Conservation (phyloP, 2,888 invertebrate genomes). For the Peribatodes rhomboidaria region DNA sequence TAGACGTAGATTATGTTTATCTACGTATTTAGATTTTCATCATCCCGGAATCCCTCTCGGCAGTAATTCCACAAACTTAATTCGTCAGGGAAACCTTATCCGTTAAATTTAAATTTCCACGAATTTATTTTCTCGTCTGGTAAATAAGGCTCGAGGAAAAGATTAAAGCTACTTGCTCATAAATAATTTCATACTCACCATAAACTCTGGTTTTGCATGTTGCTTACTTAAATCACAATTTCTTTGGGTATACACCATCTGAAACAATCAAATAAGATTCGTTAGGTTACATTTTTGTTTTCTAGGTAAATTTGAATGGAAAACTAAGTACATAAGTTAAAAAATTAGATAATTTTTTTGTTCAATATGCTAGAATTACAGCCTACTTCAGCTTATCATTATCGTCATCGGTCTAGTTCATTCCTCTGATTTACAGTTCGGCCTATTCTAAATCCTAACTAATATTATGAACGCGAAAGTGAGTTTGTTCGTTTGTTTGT, state of each 20-base stretch:
- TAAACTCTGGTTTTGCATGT: constrained; percentile 70
- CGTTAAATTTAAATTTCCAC: background rate
- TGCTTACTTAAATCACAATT: constrained; percentile 53
- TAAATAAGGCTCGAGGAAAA: background rate
- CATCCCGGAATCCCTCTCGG: background rate
- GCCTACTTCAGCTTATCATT: too few species aligned
- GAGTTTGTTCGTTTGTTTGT: too few species aligned
- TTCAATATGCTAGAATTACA: too few species aligned
- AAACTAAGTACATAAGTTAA: background rate
- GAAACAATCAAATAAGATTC: constrained; percentile 54
- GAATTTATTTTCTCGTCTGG: constrained; percentile 8
- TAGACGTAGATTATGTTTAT: background rate
- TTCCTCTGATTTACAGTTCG: too few species aligned
- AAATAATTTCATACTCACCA: constrained; percentile 61
- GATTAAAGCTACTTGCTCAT: background rate
- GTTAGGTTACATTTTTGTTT: background rate
- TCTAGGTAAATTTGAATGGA: background rate
- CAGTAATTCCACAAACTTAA: constrained; percentile 1
- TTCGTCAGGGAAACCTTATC: background rate
- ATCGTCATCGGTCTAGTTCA: too few species aligned
- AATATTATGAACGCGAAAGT: too few species aligned
- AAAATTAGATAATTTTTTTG: too few species aligned
- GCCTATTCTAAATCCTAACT: too few species aligned
- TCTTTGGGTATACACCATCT: constrained; percentile 57
- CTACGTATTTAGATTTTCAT: constrained; percentile 6